Percentiles rank a stretch among this genome's conserved stretches.
Conservation (phyloP, 1,140 invertebrate species). For the Probaryconus sp. region DNA sequence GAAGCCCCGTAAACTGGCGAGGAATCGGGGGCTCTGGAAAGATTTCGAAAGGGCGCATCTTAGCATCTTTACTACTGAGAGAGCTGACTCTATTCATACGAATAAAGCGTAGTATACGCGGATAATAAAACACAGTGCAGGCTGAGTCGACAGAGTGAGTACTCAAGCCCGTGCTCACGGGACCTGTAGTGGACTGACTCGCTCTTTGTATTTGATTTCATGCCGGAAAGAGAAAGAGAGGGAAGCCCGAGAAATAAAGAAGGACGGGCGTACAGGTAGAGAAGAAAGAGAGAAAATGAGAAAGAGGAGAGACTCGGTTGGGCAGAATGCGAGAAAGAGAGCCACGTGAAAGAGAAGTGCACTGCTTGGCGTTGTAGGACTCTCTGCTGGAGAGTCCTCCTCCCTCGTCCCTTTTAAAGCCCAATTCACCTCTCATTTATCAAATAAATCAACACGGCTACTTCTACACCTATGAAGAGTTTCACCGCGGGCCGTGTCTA, state of each 20-base stretch:
- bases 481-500: slow-evolving; percentile 51
- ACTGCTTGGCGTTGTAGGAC: slow-evolving; percentile 76
- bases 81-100: slow-evolving; percentile 51
- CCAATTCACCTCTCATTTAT: slow-evolving; percentile 76
- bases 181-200: slow-evolving; percentile 63
- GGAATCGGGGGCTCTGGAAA: neutral
- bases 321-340: slow-evolving; percentile 63
- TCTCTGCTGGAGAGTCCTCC: slow-evolving; percentile 74
- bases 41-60: slow-evolving; percentile 37
- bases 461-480: slow-evolving; percentile 73
- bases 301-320: slow-evolving; percentile 16
- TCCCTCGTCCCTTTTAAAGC: slow-evolving; percentile 65
- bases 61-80: slow-evolving; percentile 8
- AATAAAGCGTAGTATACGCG: slow-evolving; percentile 52
- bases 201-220: slow-evolving; percentile 64
- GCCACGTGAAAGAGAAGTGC: slow-evolving; percentile 73
- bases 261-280: slow-evolving; percentile 23
- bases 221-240: slow-evolving; percentile 44
- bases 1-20: neutral
- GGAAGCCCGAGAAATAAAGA: slow-evolving; percentile 35
- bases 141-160: slow-evolving; percentile 59
- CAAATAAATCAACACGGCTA: slow-evolving; percentile 77
- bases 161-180: slow-evolving; percentile 54
- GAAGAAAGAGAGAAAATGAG: slow-evolving; percentile 9
- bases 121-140: slow-evolving; percentile 57